Percentiles rank a stretch among this genome's conserved stretches.
These are phyloP conservation scores for Drosophila orena DNA, from an alignment of 1,140 invertebrate genomes.

Conservation along the genomic window DNA sequence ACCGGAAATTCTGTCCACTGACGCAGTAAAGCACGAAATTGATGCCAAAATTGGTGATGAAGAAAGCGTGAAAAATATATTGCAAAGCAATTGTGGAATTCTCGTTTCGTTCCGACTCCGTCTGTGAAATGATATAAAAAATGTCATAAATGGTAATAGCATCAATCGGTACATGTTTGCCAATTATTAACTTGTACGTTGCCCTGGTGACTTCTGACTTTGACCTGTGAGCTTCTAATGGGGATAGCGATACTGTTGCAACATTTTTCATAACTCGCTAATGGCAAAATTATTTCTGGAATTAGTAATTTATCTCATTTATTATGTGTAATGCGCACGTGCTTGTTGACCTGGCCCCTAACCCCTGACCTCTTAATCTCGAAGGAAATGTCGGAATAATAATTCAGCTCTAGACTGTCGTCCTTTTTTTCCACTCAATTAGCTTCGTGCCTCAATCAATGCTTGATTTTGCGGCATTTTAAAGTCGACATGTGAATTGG, in stretches of 20 bases:
- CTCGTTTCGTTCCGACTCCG: slow-evolving; percentile 64
- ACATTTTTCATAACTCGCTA: slow-evolving; percentile 12
- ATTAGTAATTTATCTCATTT: not conserved
- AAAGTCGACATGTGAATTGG: slow-evolving; percentile 36
- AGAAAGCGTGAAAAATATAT: slow-evolving; percentile 86
- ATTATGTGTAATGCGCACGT: slow-evolving; percentile 23
- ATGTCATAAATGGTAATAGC: slow-evolving; percentile 2
- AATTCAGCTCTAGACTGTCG: slow-evolving; percentile 27
- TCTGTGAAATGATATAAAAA: slow-evolving; percentile 37
- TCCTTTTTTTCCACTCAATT: slow-evolving; percentile 68
- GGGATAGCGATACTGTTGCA: not conserved
- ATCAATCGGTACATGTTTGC: not conserved
- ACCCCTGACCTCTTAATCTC: slow-evolving; percentile 18
- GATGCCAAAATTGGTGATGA: slow-evolving; percentile 93
- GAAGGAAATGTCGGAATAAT: slow-evolving; percentile 11
- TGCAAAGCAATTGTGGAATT: slow-evolving; percentile 74
- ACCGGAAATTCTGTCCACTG: slow-evolving; percentile 92
- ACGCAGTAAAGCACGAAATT: slow-evolving; percentile 95
- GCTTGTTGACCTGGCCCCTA: not conserved
- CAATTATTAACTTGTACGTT: slow-evolving; percentile 15
- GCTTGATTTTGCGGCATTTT: slow-evolving; percentile 31
- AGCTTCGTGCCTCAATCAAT: slow-evolving; percentile 69
- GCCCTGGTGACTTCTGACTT: not conserved
- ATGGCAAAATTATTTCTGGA: slow-evolving; percentile 6
- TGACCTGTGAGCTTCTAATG: not conserved